Evolutionary conservation across 2,888 invertebrate genomes (phyloP), one percentile per base, ranked within the genome.

Genomic region (Acanthosepion lycidas): DNA sequence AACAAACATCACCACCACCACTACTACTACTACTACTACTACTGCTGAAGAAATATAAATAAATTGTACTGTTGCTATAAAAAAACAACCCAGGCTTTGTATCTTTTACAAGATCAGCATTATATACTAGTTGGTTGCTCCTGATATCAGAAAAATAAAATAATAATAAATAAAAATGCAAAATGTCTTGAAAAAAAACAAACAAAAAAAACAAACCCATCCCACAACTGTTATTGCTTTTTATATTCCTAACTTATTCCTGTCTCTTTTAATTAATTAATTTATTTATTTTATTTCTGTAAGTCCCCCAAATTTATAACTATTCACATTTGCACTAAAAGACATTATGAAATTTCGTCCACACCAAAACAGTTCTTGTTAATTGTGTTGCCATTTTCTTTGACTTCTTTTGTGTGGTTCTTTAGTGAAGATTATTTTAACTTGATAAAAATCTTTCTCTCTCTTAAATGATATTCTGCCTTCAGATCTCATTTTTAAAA

Each of bases 261-360:
- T 28, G 6, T 28, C 26, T 28, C 28, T n/a, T 15, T 78, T 23
- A 20, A 20, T 59, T 23, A 20, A 20, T 59, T 59, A 20, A 59
- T n/a, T 78, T 78, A 33, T 33, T n/a, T n/a, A 33, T 33, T 78
- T n/a, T n/a, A 33, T 78, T 78, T 78, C 12, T 33, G 33, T 78
- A n/a, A 78, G 15, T 33, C 78, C 78, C n/a, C 78, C 78, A 78
- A 78, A 78, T 78, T 78, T 78, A 78, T 78, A 78, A 78, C 2
- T 78, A n/a, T 78, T n/a, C n/a, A 78, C 78, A 78, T 78, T n/a
- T 78, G 78, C 78, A 78, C 78, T 78, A 78, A 78, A 78, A 78
- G 78, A 78, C 78, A 78, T 78, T 78, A 78, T 78, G 78, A 78
- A 78, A 78, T 78, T 78, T 78, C 78, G 78, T 78, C 78, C 78